phyloP scores from a whole-genome alignment of 2,888 invertebrate species.

The Crepidodera aurea region DNA sequence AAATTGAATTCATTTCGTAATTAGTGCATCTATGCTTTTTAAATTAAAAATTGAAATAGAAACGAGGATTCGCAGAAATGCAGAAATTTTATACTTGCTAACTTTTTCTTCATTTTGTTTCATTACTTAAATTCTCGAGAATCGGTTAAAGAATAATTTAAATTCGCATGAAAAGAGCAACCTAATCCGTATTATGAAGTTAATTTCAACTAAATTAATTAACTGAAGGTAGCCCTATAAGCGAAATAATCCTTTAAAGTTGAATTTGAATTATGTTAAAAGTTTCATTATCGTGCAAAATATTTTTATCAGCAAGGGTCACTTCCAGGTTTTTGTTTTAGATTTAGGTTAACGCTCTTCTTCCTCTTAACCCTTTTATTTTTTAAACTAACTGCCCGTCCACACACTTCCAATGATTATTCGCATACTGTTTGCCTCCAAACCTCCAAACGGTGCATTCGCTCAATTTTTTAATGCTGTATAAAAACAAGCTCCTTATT shows the following conservation, averaged over 20 bases:
- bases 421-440: too few relatives aligned
- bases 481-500: too few relatives aligned
- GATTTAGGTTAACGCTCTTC: too few relatives aligned
- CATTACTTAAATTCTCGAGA: slow-evolving; percentile 7
- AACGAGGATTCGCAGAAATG: neutral
- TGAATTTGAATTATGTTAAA: slow-evolving; percentile 44
- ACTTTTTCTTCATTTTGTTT: slow-evolving; percentile 2
- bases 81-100: slow-evolving; percentile 2
- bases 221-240: slow-evolving; percentile 44
- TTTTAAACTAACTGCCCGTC: too few relatives aligned
- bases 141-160: slow-evolving; percentile 22
- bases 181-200: slow-evolving; percentile 46
- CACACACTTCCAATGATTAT: too few relatives aligned
- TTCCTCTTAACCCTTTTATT: too few relatives aligned
- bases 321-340: too few relatives aligned
- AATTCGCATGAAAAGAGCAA: slow-evolving; percentile 25
- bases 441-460: too few relatives aligned
- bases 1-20: too few relatives aligned
- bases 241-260: slow-evolving; percentile 47
- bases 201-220: slow-evolving; percentile 49
- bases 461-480: too few relatives aligned
- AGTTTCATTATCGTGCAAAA: slow-evolving; percentile 36
- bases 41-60: neutral
- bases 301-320: neutral
- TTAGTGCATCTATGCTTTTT: neutral